Conservation (phyloP, 2,113 vertebrate species). For the Myodes glareolus region DNA sequence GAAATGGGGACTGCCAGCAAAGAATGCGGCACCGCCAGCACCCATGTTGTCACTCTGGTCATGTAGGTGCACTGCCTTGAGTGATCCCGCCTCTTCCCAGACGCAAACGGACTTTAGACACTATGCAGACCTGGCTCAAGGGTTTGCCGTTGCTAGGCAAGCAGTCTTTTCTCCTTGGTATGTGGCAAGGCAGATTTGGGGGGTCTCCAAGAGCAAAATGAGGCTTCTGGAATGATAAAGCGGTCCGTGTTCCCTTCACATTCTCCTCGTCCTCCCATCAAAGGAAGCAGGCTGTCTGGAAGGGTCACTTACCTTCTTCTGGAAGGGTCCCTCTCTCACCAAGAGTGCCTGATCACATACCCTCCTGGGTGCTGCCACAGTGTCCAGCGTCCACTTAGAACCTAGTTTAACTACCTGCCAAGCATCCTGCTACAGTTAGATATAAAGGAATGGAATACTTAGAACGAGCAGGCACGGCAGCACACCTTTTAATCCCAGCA, state of each 20-base stretch:
- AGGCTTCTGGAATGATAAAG: background rate
- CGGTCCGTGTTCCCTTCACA: background rate
- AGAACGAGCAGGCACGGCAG: background rate
- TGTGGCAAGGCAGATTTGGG: background rate
- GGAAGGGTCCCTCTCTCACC: background rate
- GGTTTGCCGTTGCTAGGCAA: background rate
- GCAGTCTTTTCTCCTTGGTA: background rate
- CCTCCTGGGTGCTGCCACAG: background rate
- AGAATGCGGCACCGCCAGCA: fast-evolving
- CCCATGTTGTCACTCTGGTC: background rate
- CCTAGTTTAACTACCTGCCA: background rate
- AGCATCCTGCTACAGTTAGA: background rate
- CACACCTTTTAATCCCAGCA: background rate
- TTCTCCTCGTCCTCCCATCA: background rate
- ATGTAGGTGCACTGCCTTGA: background rate
- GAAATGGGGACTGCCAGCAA: background rate
- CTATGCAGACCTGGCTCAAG: background rate
- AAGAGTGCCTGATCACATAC: background rate
- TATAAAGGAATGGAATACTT: background rate
- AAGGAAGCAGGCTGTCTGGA: background rate
- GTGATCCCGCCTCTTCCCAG: background rate
- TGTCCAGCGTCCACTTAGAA: background rate
- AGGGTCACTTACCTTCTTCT: background rate
- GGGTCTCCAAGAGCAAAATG: background rate
- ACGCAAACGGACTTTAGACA: background rate